Base-by-base conservation (phyloP, 1,140 invertebrate genomes). In the Oryctes rhinoceros region DNA sequence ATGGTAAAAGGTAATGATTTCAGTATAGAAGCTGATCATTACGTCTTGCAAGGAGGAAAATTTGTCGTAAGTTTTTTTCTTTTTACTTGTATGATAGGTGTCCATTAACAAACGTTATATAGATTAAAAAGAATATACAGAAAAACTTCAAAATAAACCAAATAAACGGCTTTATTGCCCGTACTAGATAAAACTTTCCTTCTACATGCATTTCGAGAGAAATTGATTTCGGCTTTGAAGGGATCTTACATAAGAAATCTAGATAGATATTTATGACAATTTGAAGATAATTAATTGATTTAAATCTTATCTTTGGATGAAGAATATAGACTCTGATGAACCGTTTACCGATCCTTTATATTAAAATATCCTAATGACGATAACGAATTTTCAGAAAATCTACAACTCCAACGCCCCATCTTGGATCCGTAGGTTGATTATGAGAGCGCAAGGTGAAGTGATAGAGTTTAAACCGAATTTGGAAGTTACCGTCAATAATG, bases 1-100 rank as follows among this genome's bases (percentile, higher is more conserved):
- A 86, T 98, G 62, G 88, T 76, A 15, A 35, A 20, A 5, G 44
- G 37, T 1, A 39, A 13, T 15, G 75, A 20, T 18, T 76, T 76
- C 15, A 44, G 39, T 48, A 44, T 76, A 24, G 39, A 39, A 47
- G 35, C 30, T 5, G 44, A 76, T 4, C 35, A 76, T 48, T 13
- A 39, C 5, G 37, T 48, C 18, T 48, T 3, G 75, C 0, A 74
- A 15, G 20, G 20, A n/a, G 75, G 75, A 15, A 13, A 24, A 24
- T 48, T 47, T n/a, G 39, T 76, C 11, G 75, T 76, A 48, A 76
- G 75, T 37, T 37, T 44, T 44, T 44, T 44, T 44, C 39, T 44
- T 5, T 39, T 39, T 39, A 39, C 3, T 30, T 30, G 4, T 0
- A 67, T 20, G 1, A 18, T 67, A 10, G n/a, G 24, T 18, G n/a